A percentile compares a stretch with the other conserved stretches of the same genome.
phyloP scores from a whole-genome alignment of 2,797 vertebrate genomes.

The Silurus lanzhouensis region DNA sequence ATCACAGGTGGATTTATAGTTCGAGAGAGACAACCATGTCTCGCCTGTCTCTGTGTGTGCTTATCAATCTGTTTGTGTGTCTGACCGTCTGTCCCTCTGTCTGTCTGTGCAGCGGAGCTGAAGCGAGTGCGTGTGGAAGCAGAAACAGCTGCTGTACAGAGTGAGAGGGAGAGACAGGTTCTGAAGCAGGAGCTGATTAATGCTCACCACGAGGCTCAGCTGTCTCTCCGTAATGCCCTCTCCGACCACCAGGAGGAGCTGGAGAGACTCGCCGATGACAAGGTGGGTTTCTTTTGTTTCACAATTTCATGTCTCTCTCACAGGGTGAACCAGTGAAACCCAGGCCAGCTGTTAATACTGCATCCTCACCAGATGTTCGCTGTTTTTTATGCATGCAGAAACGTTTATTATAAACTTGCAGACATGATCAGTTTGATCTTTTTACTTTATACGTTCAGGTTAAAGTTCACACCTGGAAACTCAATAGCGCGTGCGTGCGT shows the following conservation, averaged over 20 bases:
- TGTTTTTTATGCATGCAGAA: not conserved
- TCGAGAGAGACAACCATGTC: not conserved
- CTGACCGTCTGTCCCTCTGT: constrained; percentile 3
- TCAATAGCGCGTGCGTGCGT: not conserved
- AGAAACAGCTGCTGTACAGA: constrained; percentile 66
- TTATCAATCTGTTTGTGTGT: not conserved
- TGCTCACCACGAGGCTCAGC: constrained; percentile 77
- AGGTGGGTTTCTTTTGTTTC: constrained; percentile 66
- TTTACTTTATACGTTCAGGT: not conserved
- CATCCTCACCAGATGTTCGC: not conserved
- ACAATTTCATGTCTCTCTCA: not conserved
- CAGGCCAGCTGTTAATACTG: not conserved
- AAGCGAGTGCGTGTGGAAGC: constrained; percentile 72
- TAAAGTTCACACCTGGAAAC: not conserved
- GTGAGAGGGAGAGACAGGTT: constrained; percentile 77
- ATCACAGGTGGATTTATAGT: constrained; percentile 72
- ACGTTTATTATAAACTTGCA: not conserved
- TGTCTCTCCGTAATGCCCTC: constrained; percentile 70
- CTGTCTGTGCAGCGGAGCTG: constrained; percentile 75
- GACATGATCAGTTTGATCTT: not conserved
- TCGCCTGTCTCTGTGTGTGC: not conserved
- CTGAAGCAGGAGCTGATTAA: constrained; percentile 72
- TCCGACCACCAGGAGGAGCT: constrained; percentile 82
- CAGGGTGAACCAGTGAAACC: not conserved
- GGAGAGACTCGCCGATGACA: constrained; percentile 79